Base-by-base conservation (phyloP, 1,140 invertebrate genomes). In the Cydia splendana region DNA sequence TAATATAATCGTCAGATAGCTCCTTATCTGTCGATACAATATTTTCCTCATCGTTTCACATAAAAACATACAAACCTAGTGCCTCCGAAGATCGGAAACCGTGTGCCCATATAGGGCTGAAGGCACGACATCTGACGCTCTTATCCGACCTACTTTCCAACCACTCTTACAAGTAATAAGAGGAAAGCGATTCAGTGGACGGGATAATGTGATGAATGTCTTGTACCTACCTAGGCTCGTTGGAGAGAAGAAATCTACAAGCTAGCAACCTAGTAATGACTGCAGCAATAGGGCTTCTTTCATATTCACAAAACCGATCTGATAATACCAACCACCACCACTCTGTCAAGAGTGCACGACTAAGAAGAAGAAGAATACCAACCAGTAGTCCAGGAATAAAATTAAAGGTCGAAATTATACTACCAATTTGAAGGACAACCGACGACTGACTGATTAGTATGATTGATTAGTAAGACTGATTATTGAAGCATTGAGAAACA, bases 141-240 rank as follows among this genome's bases (percentile, higher is more conserved):
- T 79, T 82, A 84, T 83, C 82, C 87, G 86, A 88, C 90, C 88
- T 81, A 89, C 90, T 91, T 91, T 90, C 88, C 81, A 84, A 78
- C 78, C 53, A 71, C 67, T 71, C 67, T 71, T 71, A 38, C 67
- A 71, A 71, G 67, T 71, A 18, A 71, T 42, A 71, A 71, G 67
- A 71, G 67, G 34, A 71, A 71, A 34, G 67, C 67, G 67, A 71
- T 71, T 71, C 67, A 71, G 34, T 71, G 34, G 67, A 38, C 67
- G 34, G 67, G 67, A 71, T 38, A 71, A 18, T 71, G 12, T 38
- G 67, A 45, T 71, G 30, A 71, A 71, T 71, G 30, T 38, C 57
- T 62, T 62, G 20, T 62, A n/a, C n/a, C n/a, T n/a, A n/a, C n/a
- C n/a, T n/a, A 62, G 20, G 57, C n/a, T 62, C n/a, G 57, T 62